phyloP scores from a whole-genome alignment of 2,113 vertebrate genomes.

The Tamias sibiricus region DNA sequence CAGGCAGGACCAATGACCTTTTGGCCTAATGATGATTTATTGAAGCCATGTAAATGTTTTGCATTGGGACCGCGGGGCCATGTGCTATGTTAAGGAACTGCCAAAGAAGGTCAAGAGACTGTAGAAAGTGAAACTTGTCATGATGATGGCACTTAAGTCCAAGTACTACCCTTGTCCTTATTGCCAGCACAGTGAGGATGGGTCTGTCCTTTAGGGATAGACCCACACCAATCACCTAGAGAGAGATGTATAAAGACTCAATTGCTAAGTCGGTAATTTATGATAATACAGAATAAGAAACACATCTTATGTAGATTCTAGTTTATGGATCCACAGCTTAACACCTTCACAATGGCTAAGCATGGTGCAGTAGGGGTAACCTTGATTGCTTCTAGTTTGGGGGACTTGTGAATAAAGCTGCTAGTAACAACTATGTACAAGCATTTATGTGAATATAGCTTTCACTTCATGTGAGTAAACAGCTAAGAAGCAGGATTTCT shows the following conservation, averaged over 20 bases:
- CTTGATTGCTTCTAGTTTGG: not conserved
- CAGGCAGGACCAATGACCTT: not conserved
- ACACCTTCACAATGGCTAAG: not conserved
- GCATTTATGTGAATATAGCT: not conserved
- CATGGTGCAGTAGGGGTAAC: not conserved
- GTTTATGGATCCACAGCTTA: not conserved
- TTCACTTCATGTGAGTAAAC: not conserved
- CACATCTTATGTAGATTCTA: not conserved
- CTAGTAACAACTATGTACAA: not conserved
- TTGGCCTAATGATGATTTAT: not conserved
- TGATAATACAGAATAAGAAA: not conserved
- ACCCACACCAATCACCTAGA: not conserved
- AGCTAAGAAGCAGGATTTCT: not conserved
- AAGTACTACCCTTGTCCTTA: not conserved
- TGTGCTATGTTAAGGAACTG: not conserved
- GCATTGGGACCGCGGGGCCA: not conserved
- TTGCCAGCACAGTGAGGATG: not conserved
- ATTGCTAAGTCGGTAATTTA: not conserved
- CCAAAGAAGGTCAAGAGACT: not conserved
- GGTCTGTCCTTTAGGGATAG: not conserved
- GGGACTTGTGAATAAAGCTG: not conserved
- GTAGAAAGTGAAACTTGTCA: not conserved
- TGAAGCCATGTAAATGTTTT: not conserved
- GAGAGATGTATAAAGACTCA: not conserved
- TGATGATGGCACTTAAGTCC: not conserved